These are phyloP conservation scores for Diprion similis DNA, from an alignment of 1,140 invertebrate species.

Conservation along the genomic window DNA sequence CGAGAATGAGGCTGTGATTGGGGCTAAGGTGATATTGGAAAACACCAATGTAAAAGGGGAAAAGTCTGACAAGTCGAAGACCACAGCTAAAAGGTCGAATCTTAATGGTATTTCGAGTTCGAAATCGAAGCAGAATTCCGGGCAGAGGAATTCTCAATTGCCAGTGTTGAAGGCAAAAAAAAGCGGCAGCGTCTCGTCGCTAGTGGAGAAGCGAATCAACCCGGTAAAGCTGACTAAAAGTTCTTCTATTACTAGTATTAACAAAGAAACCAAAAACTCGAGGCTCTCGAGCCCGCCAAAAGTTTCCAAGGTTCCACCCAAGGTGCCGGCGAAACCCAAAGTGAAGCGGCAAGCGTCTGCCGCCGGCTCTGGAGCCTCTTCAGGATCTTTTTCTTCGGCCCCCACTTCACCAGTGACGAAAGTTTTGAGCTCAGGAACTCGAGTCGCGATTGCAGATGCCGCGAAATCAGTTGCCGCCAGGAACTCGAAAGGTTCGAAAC, in stretches of 20 bases:
- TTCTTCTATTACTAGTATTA: slow-evolving; percentile 27
- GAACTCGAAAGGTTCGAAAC: not conserved
- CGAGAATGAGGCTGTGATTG: no score
- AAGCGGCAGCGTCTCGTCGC: not conserved
- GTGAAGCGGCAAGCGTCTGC: not conserved
- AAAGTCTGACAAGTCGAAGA: not conserved
- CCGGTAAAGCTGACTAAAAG: slow-evolving; percentile 36
- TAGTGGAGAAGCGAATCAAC: slow-evolving; percentile 27
- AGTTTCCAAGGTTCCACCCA: slow-evolving; percentile 30
- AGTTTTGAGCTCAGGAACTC: not conserved
- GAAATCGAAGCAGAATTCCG: not conserved
- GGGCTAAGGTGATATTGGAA: no score
- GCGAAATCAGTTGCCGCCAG: not conserved
- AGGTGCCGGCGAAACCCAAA: slow-evolving; percentile 29
- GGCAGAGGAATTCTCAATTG: slow-evolving; percentile 8
- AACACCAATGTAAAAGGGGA: no score
- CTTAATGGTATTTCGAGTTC: not conserved
- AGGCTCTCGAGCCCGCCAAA: slow-evolving; percentile 1
- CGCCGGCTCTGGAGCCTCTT: not conserved
- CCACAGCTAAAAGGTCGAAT: not conserved
- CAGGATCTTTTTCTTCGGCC: not conserved
- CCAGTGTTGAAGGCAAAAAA: slow-evolving; percentile 20
- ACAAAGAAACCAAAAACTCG: slow-evolving; percentile 18
- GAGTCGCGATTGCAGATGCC: not conserved
- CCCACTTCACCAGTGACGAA: not conserved